Evolutionary conservation across 1,140 invertebrate species (phyloP), one percentile per base, ranked within the genome.

Genomic region (Leptinotarsa texana): DNA sequence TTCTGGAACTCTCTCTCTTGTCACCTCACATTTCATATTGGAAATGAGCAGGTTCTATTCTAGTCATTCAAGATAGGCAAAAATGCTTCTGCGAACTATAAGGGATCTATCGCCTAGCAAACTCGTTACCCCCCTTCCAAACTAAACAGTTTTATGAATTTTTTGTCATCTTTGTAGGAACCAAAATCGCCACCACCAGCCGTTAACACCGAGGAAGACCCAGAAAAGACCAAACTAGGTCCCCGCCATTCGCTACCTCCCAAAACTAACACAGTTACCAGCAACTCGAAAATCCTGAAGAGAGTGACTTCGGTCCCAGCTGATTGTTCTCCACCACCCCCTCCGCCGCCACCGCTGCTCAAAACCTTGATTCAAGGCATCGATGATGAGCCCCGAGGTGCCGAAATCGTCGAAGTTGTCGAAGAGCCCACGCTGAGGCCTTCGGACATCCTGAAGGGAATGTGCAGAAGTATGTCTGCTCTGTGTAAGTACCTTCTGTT

Each of bases 371-470:
- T 71, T 22, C 69, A 22, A 47, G n/a, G 68, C 11, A 69, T 76
- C 57, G 77, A 79, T 11, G 81, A 82, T 33, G 83, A 82, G 74
- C 79, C 82, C 1, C 75, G 81, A 15, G 82, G 81, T 3, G 79
- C 81, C 0, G 84, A 84, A 77, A 72, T 82, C 80, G 83, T 88
- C 22, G 89, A 87, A 72, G 88, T 91, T 49, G 78, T 89, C 1
- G 89, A 91, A 74, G 89, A 91, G 83, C 89, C 89, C 1, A 89
- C 88, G 5, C 78, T 91, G 8, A 86, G 87, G 67, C 90, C 90
- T 21, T 90, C 89, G 3, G 90, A 91, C 71, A 82, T 91, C 61
- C 84, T 88, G 18, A 85, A 87, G 47, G 87, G 88, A 69, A 87
- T 81, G 80, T 81, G 78, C 65, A 80, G 79, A 63, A 85, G 79